phyloP scores from a whole-genome alignment of 2,888 invertebrate genomes.

The Chymomyza caudatula region DNA sequence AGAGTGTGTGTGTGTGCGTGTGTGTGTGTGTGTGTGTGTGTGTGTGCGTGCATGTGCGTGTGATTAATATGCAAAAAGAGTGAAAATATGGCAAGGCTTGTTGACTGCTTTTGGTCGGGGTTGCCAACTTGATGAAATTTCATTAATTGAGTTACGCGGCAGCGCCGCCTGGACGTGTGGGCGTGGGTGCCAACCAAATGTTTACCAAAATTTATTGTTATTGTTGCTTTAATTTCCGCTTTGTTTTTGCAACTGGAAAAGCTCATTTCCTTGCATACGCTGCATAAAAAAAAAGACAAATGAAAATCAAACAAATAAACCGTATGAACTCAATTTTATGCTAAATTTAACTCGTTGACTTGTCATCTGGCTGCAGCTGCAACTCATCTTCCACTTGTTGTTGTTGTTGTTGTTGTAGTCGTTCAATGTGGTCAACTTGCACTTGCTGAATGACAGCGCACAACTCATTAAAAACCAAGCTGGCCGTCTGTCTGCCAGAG shows the following conservation, averaged over 20 bases:
- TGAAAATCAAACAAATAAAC: not conserved
- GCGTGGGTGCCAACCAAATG: conserved; percentile 4
- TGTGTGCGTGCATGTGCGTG: conserved; percentile 26
- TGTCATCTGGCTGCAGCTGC: not conserved
- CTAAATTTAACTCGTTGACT: conserved; percentile 11
- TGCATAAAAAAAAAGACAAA: not conserved
- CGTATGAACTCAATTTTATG: conserved; percentile 21
- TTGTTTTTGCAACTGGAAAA: not conserved
- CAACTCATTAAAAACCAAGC: not conserved
- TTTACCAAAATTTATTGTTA: conserved; percentile 23
- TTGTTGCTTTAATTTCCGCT: not conserved
- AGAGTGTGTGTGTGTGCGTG: not conserved
- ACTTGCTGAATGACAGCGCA: not conserved
- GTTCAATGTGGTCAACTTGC: not conserved
- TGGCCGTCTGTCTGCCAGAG: not conserved
- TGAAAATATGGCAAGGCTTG: not conserved
- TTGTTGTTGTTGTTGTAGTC: not conserved
- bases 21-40: not conserved
- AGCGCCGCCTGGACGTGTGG: not conserved
- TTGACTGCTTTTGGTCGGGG: conserved; percentile 8
- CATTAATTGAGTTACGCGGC: conserved; percentile 62
- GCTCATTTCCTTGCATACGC: conserved; percentile 1
- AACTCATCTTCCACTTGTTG: not conserved
- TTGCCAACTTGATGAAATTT: conserved; percentile 60
- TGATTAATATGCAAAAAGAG: conserved; percentile 61